phyloP scores from a whole-genome alignment of 2,113 vertebrate genomes.

The Eublepharis macularius region DNA sequence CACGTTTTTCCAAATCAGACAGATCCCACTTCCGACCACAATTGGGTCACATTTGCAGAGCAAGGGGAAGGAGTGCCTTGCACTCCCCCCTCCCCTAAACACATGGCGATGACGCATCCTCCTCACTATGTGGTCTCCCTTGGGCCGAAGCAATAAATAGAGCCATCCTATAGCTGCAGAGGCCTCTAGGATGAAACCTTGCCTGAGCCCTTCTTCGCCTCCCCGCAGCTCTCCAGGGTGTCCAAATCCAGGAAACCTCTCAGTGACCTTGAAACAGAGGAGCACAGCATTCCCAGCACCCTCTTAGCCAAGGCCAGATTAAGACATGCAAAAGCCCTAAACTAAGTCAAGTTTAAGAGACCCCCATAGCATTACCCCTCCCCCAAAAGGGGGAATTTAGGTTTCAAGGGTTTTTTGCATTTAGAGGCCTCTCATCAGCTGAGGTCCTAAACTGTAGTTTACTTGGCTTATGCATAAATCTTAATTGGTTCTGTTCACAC shows the following conservation, averaged over 20 bases:
- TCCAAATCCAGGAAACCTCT: neutral
- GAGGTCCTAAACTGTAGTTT: no score
- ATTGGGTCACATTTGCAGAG: neutral
- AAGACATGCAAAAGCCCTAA: no score
- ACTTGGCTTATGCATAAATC: no score
- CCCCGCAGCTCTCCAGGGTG: neutral
- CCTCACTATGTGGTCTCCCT: slow-evolving; percentile 9
- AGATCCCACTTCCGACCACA: neutral
- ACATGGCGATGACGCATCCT: neutral
- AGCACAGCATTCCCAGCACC: neutral
- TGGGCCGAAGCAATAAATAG: slow-evolving; percentile 18
- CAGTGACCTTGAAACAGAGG: slow-evolving; percentile 8
- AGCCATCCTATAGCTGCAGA: neutral
- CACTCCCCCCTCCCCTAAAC: neutral
- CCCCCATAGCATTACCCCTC: no score
- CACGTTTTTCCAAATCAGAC: neutral
- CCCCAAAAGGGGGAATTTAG: no score
- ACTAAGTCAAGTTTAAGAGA: no score
- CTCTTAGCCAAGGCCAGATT: neutral
- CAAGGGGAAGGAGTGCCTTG: neutral
- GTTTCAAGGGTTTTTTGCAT: no score
- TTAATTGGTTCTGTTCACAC: neutral
- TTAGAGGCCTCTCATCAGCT: no score
- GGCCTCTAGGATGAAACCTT: neutral
- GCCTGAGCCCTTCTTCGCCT: neutral